Conservation (phyloP, 2,113 vertebrate genomes). For the human (Homo sapiens) region DNA sequence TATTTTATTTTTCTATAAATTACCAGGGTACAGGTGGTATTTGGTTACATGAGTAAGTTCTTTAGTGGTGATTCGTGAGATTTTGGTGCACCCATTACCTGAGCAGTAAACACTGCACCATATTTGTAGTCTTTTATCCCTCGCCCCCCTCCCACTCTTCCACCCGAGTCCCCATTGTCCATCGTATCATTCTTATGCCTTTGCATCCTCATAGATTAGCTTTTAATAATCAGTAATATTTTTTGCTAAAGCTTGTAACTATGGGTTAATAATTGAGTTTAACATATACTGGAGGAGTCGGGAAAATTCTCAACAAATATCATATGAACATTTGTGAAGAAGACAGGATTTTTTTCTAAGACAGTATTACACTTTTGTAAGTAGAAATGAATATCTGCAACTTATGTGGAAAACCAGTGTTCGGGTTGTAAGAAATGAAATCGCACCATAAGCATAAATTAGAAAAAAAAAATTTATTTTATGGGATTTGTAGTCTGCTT, state of each 20-base stretch:
- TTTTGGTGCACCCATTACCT: too few species aligned
- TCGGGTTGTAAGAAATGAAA: background rate
- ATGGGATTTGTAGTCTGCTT: slow-evolving; percentile 68
- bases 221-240: background rate
- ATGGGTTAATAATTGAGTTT: background rate
- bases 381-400: background rate
- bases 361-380: background rate
- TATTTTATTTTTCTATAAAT: too few species aligned
- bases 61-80: too few species aligned
- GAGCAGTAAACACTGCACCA: too few species aligned
- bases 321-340: background rate
- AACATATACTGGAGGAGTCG: background rate
- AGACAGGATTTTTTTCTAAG: background rate
- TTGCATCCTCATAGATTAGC: too few species aligned
- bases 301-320: background rate
- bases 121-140: too few species aligned
- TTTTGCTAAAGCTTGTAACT: background rate
- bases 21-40: too few species aligned
- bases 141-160: too few species aligned
- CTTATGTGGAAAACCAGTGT: background rate
- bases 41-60: too few species aligned
- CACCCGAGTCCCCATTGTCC: too few species aligned
- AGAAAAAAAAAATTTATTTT: slow-evolving; percentile 1
- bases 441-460: background rate
- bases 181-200: too few species aligned